A percentile compares a stretch with the other conserved stretches of the same genome.
These are phyloP conservation scores for Unio pictorum DNA, from an alignment of 2,888 invertebrate genomes.

Conservation along the genomic window DNA sequence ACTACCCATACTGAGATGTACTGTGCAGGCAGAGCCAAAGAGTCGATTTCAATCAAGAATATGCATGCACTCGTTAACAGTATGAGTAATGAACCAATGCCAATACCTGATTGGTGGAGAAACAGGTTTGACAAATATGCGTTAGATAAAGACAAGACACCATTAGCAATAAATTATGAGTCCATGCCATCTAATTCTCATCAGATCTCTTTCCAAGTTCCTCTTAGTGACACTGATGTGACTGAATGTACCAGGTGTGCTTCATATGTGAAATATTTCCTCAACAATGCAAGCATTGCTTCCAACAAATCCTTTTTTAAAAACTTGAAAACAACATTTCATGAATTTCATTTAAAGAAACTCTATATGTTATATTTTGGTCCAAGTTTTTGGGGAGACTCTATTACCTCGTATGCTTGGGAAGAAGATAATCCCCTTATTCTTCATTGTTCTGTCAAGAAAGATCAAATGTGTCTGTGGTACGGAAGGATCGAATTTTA, in stretches of 20 bases:
- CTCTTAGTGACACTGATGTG: conserved; percentile 48
- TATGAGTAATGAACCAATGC: conserved; percentile 29
- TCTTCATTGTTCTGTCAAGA: conserved; percentile 40
- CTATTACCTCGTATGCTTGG: conserved; percentile 46
- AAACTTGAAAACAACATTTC: conserved; percentile 43
- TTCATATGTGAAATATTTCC: conserved; percentile 50
- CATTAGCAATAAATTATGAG: conserved; percentile 20
- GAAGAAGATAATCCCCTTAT: conserved; percentile 36
- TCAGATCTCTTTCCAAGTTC: conserved; percentile 37
- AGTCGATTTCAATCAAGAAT: conserved; percentile 49
- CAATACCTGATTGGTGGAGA: conserved; percentile 57
- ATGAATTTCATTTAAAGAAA: conserved; percentile 47
- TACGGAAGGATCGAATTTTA: conserved; percentile 44
- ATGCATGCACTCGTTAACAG: conserved; percentile 48
- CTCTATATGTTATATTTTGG: conserved; percentile 46
- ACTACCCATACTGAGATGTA: conserved; percentile 40
- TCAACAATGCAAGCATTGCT: conserved; percentile 52
- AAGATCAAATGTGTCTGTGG: conserved; percentile 34
- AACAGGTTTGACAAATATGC: conserved; percentile 31
- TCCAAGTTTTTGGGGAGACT: conserved; percentile 50
- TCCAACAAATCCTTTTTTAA: conserved; percentile 35
- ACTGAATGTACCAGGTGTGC: conserved; percentile 48
- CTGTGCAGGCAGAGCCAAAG: conserved; percentile 47
- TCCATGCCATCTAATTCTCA: conserved; percentile 27
- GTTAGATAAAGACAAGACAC: conserved; percentile 6